Conservation (phyloP, 2,113 vertebrate species). For the Nycticorax nycticorax region DNA sequence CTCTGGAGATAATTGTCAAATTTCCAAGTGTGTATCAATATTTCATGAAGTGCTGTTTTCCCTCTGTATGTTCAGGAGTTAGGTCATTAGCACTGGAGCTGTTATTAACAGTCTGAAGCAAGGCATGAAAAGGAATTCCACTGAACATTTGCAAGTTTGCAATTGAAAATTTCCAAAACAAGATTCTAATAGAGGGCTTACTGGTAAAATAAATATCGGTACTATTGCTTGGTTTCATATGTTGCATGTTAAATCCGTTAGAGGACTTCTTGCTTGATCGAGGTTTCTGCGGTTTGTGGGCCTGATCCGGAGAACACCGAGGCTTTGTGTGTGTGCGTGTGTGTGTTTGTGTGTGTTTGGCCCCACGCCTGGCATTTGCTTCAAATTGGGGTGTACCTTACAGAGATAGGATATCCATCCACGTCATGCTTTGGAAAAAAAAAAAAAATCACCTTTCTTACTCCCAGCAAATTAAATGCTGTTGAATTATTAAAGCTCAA, state of each 20-base stretch:
- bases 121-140: background rate
- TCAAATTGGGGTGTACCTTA: background rate
- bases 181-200: background rate
- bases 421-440: background rate
- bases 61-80: background rate
- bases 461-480: background rate
- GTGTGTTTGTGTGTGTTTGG: background rate
- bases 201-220: background rate
- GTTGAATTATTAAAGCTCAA: slow-evolving; percentile 21
- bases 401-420: slow-evolving; percentile 13
- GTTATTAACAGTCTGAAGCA: background rate
- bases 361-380: background rate
- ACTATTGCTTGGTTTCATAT: background rate
- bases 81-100: background rate
- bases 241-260: background rate
- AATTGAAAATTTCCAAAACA: background rate
- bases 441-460: background rate
- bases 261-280: background rate
- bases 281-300: background rate
- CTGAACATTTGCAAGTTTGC: background rate
- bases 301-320: background rate
- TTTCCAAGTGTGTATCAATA: slow-evolving; percentile 50
- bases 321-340: background rate
- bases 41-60: slow-evolving; percentile 56
- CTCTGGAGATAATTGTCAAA: slow-evolving; percentile 56